These are phyloP conservation scores for Argyresthia albistria DNA, from an alignment of 2,888 invertebrate genomes.

Conservation along the genomic window DNA sequence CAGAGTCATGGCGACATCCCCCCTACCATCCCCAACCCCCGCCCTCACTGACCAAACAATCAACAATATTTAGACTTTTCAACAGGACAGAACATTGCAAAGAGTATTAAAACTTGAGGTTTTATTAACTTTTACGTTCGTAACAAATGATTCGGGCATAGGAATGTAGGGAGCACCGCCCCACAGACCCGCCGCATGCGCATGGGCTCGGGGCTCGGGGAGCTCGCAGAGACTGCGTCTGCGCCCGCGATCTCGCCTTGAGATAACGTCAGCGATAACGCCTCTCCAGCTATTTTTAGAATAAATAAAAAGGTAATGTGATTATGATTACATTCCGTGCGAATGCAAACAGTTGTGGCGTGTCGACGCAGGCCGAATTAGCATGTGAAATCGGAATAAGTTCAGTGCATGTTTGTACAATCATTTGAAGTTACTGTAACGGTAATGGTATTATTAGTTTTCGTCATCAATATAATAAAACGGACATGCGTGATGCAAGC, in stretches of 20 bases:
- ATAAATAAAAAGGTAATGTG: conserved; percentile 57
- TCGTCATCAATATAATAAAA: no score
- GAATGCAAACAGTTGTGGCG: conserved; percentile 17
- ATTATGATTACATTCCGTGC: conserved; percentile 34
- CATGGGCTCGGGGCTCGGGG: conserved; percentile 6
- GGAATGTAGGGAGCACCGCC: no score
- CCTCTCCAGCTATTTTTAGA: conserved; percentile 57
- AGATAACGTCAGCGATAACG: conserved; percentile 66
- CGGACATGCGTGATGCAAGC: no score
- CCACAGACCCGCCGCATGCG: neutral
- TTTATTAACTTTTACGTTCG: no score
- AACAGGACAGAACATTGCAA: no score
- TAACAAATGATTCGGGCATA: no score
- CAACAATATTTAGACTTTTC: no score
- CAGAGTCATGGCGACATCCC: neutral
- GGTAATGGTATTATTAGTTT: no score
- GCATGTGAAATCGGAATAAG: neutral
- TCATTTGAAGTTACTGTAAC: no score
- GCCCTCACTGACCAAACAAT: neutral
- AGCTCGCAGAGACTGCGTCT: neutral
- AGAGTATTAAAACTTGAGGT: no score
- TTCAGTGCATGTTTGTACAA: no score
- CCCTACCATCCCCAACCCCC: neutral
- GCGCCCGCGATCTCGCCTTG: conserved; percentile 46
- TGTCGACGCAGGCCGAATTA: neutral